Evolutionary conservation across 2,113 vertebrate genomes (phyloP).

Genomic region (Acanthisitta chloris): DNA sequence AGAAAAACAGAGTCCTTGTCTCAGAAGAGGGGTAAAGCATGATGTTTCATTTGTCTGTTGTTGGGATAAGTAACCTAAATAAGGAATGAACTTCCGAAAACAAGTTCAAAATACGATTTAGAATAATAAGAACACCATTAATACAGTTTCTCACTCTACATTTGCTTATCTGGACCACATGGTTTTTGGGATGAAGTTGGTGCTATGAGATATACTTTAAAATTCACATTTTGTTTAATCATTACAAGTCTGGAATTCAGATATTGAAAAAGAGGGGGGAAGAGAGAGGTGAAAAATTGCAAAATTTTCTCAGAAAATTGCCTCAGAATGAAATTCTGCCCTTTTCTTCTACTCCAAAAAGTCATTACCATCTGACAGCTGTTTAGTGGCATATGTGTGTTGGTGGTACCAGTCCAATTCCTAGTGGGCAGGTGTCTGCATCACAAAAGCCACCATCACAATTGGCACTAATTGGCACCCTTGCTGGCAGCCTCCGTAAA

Average conservation of each 20-base stretch:
- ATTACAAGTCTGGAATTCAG: background rate
- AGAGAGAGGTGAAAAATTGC: background rate
- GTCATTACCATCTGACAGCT: constrained; percentile 72
- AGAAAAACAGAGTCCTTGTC: background rate
- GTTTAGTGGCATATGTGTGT: constrained; percentile 70
- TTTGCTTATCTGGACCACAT: background rate
- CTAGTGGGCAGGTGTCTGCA: constrained; percentile 72
- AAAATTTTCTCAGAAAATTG: constrained; percentile 48
- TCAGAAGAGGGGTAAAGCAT: background rate
- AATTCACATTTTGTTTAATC: background rate
- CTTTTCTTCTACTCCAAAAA: constrained; percentile 60
- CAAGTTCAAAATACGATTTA: background rate
- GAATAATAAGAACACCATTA: background rate
- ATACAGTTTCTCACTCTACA: background rate
- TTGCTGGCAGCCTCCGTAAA: constrained; percentile 40
- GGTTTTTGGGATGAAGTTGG: background rate
- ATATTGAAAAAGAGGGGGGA: background rate
- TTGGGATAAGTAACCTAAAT: background rate
- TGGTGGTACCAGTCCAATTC: constrained; percentile 72
- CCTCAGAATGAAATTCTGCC: constrained; percentile 57
- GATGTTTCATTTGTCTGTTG: background rate
- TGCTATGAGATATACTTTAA: background rate
- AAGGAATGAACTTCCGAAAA: background rate
- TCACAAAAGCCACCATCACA: constrained; percentile 70
- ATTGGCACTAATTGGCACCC: constrained; percentile 71